phyloP scores from a whole-genome alignment of 2,888 invertebrate genomes.

The Athalia circularis region DNA sequence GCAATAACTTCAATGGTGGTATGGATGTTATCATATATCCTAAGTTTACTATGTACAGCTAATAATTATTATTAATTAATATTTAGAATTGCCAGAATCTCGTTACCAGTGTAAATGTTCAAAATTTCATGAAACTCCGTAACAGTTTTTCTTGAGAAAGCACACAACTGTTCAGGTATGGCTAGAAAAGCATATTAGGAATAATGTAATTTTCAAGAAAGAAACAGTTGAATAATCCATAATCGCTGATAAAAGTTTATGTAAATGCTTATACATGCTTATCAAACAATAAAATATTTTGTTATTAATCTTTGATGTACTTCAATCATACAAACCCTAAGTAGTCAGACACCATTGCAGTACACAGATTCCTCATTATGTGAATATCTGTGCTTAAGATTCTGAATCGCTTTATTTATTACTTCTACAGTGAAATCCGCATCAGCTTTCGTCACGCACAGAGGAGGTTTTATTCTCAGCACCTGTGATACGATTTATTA shows the following conservation, averaged over 20 bases:
- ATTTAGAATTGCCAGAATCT: constrained; percentile 9
- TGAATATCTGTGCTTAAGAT: constrained; percentile 58
- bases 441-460: constrained; percentile 92
- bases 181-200: neutral
- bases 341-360: constrained; percentile 49
- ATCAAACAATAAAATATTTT: constrained; percentile 41
- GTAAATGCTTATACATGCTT: constrained; percentile 22
- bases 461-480: constrained; percentile 93
- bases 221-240: constrained; percentile 2
- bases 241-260: neutral
- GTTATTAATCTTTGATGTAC: constrained; percentile 9
- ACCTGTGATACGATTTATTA: constrained; percentile 77
- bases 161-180: neutral
- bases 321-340: constrained; percentile 23
- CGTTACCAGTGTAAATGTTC: constrained; percentile 13
- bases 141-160: neutral
- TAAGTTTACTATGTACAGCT: neutral
- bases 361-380: constrained; percentile 55
- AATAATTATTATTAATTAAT: neutral
- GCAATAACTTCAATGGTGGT: neutral
- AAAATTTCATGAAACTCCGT: neutral
- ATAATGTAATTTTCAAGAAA: neutral
- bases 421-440: constrained; percentile 84
- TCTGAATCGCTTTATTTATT: constrained; percentile 78
- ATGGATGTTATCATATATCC: neutral